A percentile compares a stretch with the other conserved stretches of the same genome.
Conservation (phyloP, 2,888 invertebrate genomes). For the Exephanes ischioxanthus region DNA sequence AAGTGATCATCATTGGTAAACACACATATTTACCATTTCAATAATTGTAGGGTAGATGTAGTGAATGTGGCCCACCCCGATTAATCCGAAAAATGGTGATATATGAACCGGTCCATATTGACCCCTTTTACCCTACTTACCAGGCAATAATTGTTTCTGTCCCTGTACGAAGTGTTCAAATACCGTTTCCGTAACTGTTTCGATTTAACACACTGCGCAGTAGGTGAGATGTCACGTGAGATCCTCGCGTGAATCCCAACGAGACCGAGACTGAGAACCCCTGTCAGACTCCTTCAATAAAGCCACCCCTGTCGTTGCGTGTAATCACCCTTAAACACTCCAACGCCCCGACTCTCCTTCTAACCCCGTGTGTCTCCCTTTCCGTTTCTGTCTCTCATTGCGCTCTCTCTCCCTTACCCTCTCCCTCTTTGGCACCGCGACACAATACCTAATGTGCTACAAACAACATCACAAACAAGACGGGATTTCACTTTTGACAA, state of each 20-base stretch:
- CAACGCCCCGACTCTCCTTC: conserved; percentile 79
- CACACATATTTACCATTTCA: no score
- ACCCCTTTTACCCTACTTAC: no score
- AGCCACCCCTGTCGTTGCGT: conserved; percentile 84
- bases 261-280: conserved; percentile 76
- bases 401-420: conserved; percentile 10
- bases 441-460: conserved; percentile 84
- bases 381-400: conserved; percentile 72
- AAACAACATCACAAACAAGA: conserved; percentile 84
- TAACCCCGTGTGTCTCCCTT: conserved; percentile 58
- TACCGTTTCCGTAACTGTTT: no score
- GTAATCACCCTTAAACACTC: conserved; percentile 85
- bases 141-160: no score
- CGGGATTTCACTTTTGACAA: conserved; percentile 83
- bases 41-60: no score
- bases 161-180: no score
- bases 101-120: no score
- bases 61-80: no score
- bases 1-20: no score
- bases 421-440: conserved; percentile 76
- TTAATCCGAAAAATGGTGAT: no score
- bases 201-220: no score
- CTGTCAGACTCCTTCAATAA: conserved; percentile 81
- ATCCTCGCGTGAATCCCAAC: neutral
- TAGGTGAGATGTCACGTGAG: neutral